Evolutionary conservation across 2,113 vertebrate genomes (phyloP), one percentile per base, ranked within the genome.

Genomic region (Danionella cerebrum): DNA sequence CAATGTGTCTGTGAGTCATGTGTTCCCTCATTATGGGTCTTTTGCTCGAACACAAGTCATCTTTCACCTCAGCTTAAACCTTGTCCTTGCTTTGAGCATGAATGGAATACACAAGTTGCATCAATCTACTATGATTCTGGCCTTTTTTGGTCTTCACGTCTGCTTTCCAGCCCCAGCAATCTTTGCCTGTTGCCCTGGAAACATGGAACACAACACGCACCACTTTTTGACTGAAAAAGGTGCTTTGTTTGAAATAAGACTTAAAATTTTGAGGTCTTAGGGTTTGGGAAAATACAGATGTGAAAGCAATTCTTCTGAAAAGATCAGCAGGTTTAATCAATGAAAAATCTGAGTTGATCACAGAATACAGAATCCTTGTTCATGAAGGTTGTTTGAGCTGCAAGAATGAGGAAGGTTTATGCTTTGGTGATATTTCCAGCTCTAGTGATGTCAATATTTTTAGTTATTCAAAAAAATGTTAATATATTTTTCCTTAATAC

Each of bases 151-250:
- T 31, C 47, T 62, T 76, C 52, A 71, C 53, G 60, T 64, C 60
- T 22, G 45, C n/a, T 31, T 10, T 47, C 36, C 44, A 41, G 62
- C 53, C 24, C 14, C 22, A 39, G 39, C 9, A 14, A 52, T 44
- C 21, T 41, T 55, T 7, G 16, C 55, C 10, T 31, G 72, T 74
- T 78, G 69, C 71, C 70, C 57, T 24, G 11, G 66, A 69, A 73
- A 65, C 31, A 31, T 22, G 10, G 22, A 54, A 27, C 44, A 69
- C 44, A 36, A 47, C 47, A 44, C 19, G n/a, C 33, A 41, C 11
- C 14, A 58, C 24, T 48, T 25, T 27, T 41, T 42, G 11, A 12
- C 35, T 67, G 47, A 64, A 47, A 39, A 41, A 54, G 33, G 72
- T 69, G 45, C 42, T 31, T 66, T 45, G 60, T 59, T 65, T 52